Conservation (phyloP, 2,888 invertebrate genomes). For the Synanthedon tipuliformis region DNA sequence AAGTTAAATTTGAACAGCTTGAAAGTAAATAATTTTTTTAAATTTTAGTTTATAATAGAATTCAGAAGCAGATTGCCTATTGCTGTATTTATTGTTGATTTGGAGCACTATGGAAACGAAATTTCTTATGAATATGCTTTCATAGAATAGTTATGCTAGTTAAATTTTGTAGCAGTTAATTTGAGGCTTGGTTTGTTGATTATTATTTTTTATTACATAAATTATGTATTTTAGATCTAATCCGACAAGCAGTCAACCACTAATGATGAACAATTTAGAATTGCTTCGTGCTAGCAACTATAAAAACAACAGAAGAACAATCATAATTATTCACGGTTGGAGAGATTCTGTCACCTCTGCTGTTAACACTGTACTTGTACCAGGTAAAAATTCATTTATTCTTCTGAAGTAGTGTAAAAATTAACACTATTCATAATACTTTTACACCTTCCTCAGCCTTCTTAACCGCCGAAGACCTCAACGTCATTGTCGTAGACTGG, state of each 20-base stretch:
- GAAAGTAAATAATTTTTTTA: too few species aligned
- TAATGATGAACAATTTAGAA: slow-evolving; percentile 22
- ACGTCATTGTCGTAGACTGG: slow-evolving; percentile 51
- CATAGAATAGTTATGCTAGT: too few species aligned
- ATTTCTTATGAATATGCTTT: too few species aligned
- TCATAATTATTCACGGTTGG: slow-evolving; percentile 39
- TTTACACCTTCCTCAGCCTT: slow-evolving; percentile 21
- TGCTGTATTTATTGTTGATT: too few species aligned
- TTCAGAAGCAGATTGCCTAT: too few species aligned
- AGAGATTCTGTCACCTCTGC: slow-evolving; percentile 24
- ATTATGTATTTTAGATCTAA: slow-evolving; percentile 23
- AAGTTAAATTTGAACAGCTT: too few species aligned
- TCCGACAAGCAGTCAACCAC: slow-evolving; percentile 33
- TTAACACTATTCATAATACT: too few species aligned
- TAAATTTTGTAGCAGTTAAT: too few species aligned
- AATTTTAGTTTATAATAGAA: too few species aligned
- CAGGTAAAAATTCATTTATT: slow-evolving; percentile 18
- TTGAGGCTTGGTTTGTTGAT: too few species aligned
- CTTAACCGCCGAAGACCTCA: slow-evolving; percentile 37
- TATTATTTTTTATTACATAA: too few species aligned
- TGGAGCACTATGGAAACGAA: too few species aligned
- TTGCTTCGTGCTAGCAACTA: slow-evolving; percentile 25
- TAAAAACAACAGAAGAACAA: slow-evolving; percentile 23
- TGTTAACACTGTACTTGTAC: slow-evolving; percentile 28
- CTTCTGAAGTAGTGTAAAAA: not conserved